Conservation (phyloP, 2,888 invertebrate species). For the Sycophila texana region DNA sequence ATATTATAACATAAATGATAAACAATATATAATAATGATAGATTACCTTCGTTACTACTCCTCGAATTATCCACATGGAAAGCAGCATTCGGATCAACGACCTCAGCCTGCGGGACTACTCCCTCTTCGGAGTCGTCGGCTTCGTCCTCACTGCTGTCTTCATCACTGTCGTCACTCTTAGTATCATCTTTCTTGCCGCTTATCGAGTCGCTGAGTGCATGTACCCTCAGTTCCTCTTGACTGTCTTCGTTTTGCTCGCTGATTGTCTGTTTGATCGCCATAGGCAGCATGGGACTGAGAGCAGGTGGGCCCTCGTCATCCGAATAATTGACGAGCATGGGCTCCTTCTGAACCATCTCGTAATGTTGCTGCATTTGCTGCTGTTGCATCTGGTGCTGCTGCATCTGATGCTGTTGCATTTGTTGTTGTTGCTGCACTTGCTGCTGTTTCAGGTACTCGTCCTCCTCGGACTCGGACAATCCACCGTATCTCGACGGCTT, state of each 20-base stretch:
- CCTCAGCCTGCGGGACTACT: slow-evolving; percentile 35
- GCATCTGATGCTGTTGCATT: slow-evolving; percentile 9
- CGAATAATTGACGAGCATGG: slow-evolving; percentile 61
- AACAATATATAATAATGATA: background rate
- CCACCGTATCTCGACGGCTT: slow-evolving; percentile 52
- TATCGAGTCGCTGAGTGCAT: slow-evolving; percentile 18
- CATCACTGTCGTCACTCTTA: slow-evolving; percentile 36
- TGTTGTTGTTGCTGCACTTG: background rate
- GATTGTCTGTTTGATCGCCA: slow-evolving; percentile 59
- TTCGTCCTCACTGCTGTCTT: slow-evolving; percentile 57
- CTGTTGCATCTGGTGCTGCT: too few relatives aligned
- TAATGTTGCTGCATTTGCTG: slow-evolving; percentile 35
- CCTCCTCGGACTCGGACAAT: slow-evolving; percentile 50
- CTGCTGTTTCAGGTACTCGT: slow-evolving; percentile 42
- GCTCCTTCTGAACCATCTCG: slow-evolving; percentile 50
- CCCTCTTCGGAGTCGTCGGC: slow-evolving; percentile 55
- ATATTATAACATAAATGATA: background rate
- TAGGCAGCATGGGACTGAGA: slow-evolving; percentile 72
- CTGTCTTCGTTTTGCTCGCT: slow-evolving; percentile 37
- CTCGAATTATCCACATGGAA: slow-evolving; percentile 48
- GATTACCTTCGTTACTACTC: slow-evolving; percentile 55
- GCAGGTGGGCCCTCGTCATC: slow-evolving; percentile 72
- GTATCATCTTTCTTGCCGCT: slow-evolving; percentile 10
- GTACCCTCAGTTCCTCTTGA: slow-evolving; percentile 37
- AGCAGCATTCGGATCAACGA: slow-evolving; percentile 51